A percentile compares a stretch with the other conserved stretches of the same genome.
Evolutionary conservation across 2,888 invertebrate genomes (phyloP).

Genomic region (Hypercompe scribonia): DNA sequence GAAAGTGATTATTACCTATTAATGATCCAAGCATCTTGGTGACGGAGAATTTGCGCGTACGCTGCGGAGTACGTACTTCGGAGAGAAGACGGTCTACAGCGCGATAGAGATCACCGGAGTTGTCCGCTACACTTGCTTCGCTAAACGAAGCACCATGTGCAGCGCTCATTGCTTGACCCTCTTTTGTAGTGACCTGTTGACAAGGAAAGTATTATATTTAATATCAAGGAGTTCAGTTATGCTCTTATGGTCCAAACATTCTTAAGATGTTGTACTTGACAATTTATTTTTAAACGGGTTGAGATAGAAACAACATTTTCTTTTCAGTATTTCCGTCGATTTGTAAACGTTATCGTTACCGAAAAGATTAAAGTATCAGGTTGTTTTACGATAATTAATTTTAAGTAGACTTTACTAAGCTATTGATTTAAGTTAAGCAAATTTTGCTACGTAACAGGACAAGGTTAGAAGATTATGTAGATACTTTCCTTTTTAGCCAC

Average conservation of each 20-base stretch:
- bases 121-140: conserved; percentile 94
- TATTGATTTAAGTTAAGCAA: conserved; percentile 38
- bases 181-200: conserved; percentile 89
- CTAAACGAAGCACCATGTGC: conserved; percentile 91
- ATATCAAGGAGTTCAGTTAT: background rate
- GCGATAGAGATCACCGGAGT: conserved; percentile 90
- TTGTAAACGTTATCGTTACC: background rate
- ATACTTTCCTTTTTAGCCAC: conserved; percentile 22
- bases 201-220: conserved; percentile 28
- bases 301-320: background rate
- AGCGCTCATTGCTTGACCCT: conserved; percentile 89
- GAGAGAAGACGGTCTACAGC: conserved; percentile 90
- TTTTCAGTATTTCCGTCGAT: background rate
- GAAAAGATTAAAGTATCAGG: background rate
- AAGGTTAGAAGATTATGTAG: conserved; percentile 31
- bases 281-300: background rate
- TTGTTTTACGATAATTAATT: conserved; percentile 37
- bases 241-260: background rate
- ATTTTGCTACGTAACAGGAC: conserved; percentile 33
- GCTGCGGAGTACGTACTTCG: conserved; percentile 88
- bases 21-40: conserved; percentile 93
- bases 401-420: conserved; percentile 45
- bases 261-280: background rate
- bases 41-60: conserved; percentile 91
- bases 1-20: conserved; percentile 80